These are phyloP conservation scores for Lampris megalopsis DNA, from an alignment of 2,113 vertebrate species.

Conservation along the genomic window DNA sequence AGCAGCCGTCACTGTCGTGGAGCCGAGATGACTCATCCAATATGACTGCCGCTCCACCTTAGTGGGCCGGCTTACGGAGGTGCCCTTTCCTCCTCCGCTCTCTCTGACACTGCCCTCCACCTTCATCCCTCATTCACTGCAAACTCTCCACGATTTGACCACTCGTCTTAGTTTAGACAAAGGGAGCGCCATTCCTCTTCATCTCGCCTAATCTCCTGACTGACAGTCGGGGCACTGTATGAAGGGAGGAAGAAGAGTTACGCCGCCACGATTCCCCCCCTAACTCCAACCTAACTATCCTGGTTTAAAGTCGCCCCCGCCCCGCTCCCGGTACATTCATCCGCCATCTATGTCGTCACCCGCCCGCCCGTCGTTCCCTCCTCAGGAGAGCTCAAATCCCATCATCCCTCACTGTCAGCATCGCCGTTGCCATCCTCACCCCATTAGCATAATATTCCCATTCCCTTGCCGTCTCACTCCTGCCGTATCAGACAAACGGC, in stretches of 20 bases:
- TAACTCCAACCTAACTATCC: background rate
- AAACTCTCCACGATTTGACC: conserved; percentile 18
- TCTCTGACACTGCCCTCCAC: conserved; percentile 46
- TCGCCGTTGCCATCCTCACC: conserved; percentile 36
- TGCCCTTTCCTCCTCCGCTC: conserved; percentile 43
- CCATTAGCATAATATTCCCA: conserved; percentile 78
- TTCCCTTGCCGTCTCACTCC: conserved; percentile 65
- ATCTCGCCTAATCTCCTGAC: conserved; percentile 44
- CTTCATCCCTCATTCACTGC: conserved; percentile 46
- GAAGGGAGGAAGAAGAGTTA: conserved; percentile 25
- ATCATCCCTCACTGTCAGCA: conserved; percentile 68
- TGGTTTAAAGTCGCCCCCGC: conserved; percentile 19
- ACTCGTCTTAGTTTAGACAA: conserved; percentile 36
- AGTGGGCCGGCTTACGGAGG: conserved; percentile 38
- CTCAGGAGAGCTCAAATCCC: conserved; percentile 60
- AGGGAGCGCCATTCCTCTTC: conserved; percentile 34
- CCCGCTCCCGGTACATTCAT: conserved; percentile 8
- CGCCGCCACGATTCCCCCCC: conserved; percentile 11
- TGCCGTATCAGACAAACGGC: conserved; percentile 54
- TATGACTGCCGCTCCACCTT: conserved; percentile 72
- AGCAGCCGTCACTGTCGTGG: conserved; percentile 48
- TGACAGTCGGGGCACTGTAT: conserved; percentile 56
- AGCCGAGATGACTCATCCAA: conserved; percentile 68
- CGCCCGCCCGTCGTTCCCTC: conserved; percentile 13
- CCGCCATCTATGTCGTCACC: conserved; percentile 9